These are phyloP conservation scores for Bicyclus anynana DNA, from an alignment of 1,140 invertebrate species.

Conservation along the genomic window DNA sequence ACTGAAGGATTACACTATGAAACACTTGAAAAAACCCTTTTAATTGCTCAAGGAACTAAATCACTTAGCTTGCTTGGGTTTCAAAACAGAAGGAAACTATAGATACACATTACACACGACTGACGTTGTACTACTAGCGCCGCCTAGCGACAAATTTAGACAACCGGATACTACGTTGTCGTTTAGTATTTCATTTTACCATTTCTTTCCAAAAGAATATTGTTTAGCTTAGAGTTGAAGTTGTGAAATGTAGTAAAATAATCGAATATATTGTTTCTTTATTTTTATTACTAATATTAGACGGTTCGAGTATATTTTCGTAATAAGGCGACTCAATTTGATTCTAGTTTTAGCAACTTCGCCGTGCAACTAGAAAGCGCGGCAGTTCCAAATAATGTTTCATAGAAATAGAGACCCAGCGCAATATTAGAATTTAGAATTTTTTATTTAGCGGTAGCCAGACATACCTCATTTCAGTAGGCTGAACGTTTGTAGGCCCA, in stretches of 20 bases:
- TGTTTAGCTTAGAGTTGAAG: background rate
- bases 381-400: conserved; percentile 21
- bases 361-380: conserved; percentile 11
- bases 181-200: conserved; percentile 42
- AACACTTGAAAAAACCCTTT: conserved; percentile 48
- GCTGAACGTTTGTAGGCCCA: too few relatives aligned
- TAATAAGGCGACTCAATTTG: background rate
- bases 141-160: conserved; percentile 52
- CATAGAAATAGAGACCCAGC: too few relatives aligned
- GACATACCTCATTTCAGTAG: too few relatives aligned
- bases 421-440: too few relatives aligned
- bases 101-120: conserved; percentile 70
- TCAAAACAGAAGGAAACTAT: conserved; percentile 77
- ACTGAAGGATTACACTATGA: conserved; percentile 46
- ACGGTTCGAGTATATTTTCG: background rate
- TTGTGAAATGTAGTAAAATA: background rate
- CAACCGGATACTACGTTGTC: conserved; percentile 47
- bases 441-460: too few relatives aligned
- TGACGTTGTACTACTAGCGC: conserved; percentile 68
- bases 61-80: conserved; percentile 76
- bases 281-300: background rate
- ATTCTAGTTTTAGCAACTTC: conserved; percentile 12
- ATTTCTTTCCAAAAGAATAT: conserved; percentile 8
- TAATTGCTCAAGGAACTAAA: conserved; percentile 65
- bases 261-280: background rate